Base-by-base conservation (phyloP, 2,113 vertebrate genomes). In the Gymnobelideus leadbeateri region DNA sequence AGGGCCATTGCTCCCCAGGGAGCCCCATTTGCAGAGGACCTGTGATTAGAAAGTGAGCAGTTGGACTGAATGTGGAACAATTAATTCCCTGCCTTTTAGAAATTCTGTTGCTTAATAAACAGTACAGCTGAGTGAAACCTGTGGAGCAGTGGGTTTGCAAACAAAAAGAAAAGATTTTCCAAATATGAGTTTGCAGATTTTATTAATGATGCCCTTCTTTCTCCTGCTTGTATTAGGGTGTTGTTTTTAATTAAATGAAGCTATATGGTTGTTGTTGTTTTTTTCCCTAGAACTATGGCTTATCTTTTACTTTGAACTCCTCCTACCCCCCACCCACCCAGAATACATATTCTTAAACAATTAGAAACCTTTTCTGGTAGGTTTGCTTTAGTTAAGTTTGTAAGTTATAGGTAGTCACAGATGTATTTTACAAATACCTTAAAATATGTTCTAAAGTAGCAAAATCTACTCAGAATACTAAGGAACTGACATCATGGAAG, bases 11-110 rank as follows among this genome's bases (percentile, higher is more conserved):
- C 91, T 96, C 93, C 77, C 55, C 53, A 90, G 68, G 52, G 95
- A 95, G 52, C 50, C 77, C 92, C 12, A 89, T 95, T 94, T 94
- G 93, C 68, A 92, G 89, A 96, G 43, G 21, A 77, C 91, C 47
- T 43, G 25, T 26, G 57, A 95, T 89, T 92, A 94, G 92, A 91
- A 95, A 96, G 95, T 52, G 47, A 68, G 92, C 93, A 68, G 84
- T 92, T 47, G 92, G 91, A 54, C 52, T 24, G 37, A 16, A 68
- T 54, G 52, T 90, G 92, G 96, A 92, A 84, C 68, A 84, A 93
- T 52, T 53, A 90, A 95, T 46, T 77, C 84, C 51, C 53, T 93
- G 91, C 55, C 92, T 50, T 92, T 68, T 57, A 68, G 89, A 89
- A 90, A 46, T 14, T 3, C 16, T 46, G 49, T 92, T 37, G 28